phyloP scores from a whole-genome alignment of 2,888 invertebrate genomes.

The Micoletzkya japonica region DNA sequence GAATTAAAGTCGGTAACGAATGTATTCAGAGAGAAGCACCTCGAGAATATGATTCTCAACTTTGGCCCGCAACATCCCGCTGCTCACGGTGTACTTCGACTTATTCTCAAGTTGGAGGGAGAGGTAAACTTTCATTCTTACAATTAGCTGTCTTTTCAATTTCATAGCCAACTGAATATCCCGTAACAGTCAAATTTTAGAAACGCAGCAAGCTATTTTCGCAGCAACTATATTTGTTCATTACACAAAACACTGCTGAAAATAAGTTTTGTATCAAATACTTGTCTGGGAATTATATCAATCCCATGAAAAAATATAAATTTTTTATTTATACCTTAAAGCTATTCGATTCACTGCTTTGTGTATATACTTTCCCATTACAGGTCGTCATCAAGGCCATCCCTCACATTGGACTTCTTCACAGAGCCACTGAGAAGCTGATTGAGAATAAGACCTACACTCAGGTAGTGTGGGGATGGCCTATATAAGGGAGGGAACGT shows the following conservation, averaged over 20 bases:
- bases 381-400: slow-evolving; percentile 84
- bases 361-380: slow-evolving; percentile 21
- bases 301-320: background rate
- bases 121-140: slow-evolving; percentile 70
- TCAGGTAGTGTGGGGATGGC: slow-evolving; percentile 69
- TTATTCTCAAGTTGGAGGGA: slow-evolving; percentile 83
- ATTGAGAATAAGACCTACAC: slow-evolving; percentile 98
- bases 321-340: background rate
- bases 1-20: background rate
- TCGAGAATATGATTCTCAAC: slow-evolving; percentile 83
- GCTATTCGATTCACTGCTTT: background rate
- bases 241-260: no score
- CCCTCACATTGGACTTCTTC: slow-evolving; percentile 94
- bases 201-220: no score
- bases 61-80: slow-evolving; percentile 94
- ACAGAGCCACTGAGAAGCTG: slow-evolving; percentile 94
- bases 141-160: slow-evolving; percentile 18
- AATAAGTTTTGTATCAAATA: no score
- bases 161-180: background rate
- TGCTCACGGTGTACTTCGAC: slow-evolving; percentile 85
- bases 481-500: background rate
- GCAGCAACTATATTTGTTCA: no score
- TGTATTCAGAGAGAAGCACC: slow-evolving; percentile 73
- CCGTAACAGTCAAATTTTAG: background rate
- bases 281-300: background rate